Conservation (phyloP, 2,797 vertebrate genomes). For the Peromyscus eremicus region DNA sequence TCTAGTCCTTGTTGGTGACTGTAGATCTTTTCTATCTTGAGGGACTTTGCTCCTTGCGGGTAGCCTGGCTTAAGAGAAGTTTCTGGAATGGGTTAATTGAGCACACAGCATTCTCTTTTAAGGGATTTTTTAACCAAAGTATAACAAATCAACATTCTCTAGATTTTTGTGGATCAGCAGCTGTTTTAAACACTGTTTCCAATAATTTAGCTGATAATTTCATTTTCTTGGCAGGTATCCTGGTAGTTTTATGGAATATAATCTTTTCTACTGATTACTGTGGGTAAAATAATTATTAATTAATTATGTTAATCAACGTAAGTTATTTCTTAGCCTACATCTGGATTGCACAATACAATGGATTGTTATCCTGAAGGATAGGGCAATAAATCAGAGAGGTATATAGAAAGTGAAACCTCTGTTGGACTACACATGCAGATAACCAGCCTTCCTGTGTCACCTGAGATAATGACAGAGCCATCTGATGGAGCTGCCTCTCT, state of each 20-base stretch:
- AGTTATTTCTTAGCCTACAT: slow-evolving; percentile 47
- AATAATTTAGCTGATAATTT: slow-evolving; percentile 43
- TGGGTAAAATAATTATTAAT: slow-evolving; percentile 51
- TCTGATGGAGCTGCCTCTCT: background rate
- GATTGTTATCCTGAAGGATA: slow-evolving; percentile 24
- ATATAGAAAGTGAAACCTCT: background rate
- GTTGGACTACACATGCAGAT: background rate
- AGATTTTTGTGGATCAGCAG: slow-evolving; percentile 44
- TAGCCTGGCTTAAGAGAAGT: background rate
- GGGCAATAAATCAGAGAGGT: background rate
- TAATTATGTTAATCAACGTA: slow-evolving; percentile 50
- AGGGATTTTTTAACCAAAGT: slow-evolving; percentile 44
- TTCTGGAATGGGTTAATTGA: slow-evolving; percentile 48
- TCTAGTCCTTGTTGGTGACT: background rate
- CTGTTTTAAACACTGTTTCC: slow-evolving; percentile 29
- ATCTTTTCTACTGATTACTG: slow-evolving; percentile 33
- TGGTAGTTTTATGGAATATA: background rate
- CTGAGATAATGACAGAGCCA: background rate
- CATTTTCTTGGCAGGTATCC: slow-evolving; percentile 16
- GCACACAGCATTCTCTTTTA: slow-evolving; percentile 15
- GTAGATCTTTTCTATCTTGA: slow-evolving; percentile 8
- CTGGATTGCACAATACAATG: slow-evolving; percentile 29
- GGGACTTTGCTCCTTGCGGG: background rate
- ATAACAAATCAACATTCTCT: slow-evolving; percentile 40
- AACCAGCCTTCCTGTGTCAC: background rate